Percentiles rank a stretch among this genome's conserved stretches.
These are phyloP conservation scores for Drosophila siamana DNA, from an alignment of 2,888 invertebrate species.

Conservation along the genomic window DNA sequence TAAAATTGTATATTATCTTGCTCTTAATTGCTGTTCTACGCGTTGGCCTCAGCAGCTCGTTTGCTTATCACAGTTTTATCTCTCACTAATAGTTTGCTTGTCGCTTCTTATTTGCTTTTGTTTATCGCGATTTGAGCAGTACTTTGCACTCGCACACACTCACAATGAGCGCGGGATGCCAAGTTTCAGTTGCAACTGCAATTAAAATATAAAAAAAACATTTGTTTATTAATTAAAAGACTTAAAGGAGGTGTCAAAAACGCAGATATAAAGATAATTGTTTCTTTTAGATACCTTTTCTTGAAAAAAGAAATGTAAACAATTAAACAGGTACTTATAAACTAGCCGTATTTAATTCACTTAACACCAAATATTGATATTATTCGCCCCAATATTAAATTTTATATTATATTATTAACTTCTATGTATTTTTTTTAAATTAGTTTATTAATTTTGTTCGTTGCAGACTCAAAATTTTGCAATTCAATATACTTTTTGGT, in stretches of 20 bases:
- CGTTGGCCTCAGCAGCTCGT: conserved; percentile 23
- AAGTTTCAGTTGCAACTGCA: conserved; percentile 53
- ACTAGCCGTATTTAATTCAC: no score
- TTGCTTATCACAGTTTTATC: conserved; percentile 75
- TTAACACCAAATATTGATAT: no score
- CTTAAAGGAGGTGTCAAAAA: conserved; percentile 6
- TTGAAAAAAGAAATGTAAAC: no score
- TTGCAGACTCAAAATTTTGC: neutral
- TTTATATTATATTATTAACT: neutral
- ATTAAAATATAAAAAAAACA: conserved; percentile 56
- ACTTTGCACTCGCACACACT: conserved; percentile 32
- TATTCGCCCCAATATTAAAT: no score
- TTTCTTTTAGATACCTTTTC: no score
- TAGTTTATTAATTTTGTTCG: no score
- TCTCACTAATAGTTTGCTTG: conserved; percentile 40
- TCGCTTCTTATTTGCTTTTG: conserved; percentile 20
- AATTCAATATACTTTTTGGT: neutral
- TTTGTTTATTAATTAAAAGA: conserved; percentile 45
- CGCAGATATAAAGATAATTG: no score
- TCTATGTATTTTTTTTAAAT: neutral
- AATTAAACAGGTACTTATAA: no score
- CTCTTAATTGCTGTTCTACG: conserved; percentile 42
- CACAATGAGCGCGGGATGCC: conserved; percentile 1
- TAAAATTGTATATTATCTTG: conserved; percentile 77
- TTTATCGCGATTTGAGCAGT: conserved; percentile 15